Evolutionary conservation across 1,140 invertebrate genomes (phyloP), one percentile per base, ranked within the genome.

Genomic region (Drosophila insularis): DNA sequence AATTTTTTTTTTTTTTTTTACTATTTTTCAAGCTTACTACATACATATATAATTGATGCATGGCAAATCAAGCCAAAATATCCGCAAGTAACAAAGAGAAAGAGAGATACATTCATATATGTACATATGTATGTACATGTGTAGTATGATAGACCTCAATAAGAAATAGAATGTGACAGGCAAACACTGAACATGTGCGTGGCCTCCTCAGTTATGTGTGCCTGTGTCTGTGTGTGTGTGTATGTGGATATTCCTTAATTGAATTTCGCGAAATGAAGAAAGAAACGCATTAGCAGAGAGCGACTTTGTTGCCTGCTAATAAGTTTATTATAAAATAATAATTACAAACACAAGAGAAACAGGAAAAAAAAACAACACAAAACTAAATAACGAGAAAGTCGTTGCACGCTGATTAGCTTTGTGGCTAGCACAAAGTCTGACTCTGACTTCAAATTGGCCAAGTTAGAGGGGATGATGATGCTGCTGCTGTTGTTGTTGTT

Each of bases 251-350:
- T 87, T 89, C 76, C 74, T 89, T 86, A 86, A 86, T 86, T 86
- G 82, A 86, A 86, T 86, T 85, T 85, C 50, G 64, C 74, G 62
- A 68, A 74, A 74, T 67, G 73, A 75, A 54, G 66, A 63, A 63
- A 27, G 27, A 74, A 74, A 80, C 80, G 68, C 76, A 79, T 77
- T 68, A 53, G 39, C 43, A 21, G 64, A 21, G 62, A 71, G 61
- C 55, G 63, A 68, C 67, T 72, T 50, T 50, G 43, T 55, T 50
- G 74, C 68, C 68, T 50, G 72, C 80, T 86, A 86, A 86, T 89
- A 86, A 86, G 84, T 89, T 86, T 81, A 86, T 87, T 86, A 86
- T 86, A 86, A 86, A 86, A 86, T 79, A 86, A 86, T 86, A 86
- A 86, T 86, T 86, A 80, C 84, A 86, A 74, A 73, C 55, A 80